Conservation (phyloP, 2,888 invertebrate genomes). For the Trypoxylon attenuatum region DNA sequence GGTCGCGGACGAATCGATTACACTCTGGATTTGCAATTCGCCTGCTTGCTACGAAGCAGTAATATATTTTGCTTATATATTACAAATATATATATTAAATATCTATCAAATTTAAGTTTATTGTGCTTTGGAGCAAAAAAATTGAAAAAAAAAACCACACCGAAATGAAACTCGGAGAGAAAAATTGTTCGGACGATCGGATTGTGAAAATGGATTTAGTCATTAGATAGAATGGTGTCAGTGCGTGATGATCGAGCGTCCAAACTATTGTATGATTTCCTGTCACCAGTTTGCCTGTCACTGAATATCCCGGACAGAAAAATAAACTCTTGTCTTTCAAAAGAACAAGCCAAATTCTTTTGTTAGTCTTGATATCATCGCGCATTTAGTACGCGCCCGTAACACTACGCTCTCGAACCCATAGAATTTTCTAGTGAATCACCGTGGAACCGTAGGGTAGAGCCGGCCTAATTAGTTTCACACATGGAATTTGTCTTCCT, state of each 20-base stretch:
- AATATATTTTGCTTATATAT: slow-evolving; percentile 17
- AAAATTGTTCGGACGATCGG: too few species aligned
- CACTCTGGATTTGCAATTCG: slow-evolving; percentile 11
- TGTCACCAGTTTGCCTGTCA: slow-evolving; percentile 36
- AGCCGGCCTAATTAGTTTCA: slow-evolving; percentile 58
- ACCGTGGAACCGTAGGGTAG: slow-evolving; percentile 13
- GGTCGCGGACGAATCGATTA: slow-evolving; percentile 7
- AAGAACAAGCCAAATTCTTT: slow-evolving; percentile 9
- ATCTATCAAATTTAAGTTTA: slow-evolving; percentile 4
- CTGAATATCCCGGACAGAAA: slow-evolving; percentile 22
- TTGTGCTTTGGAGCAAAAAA: neutral
- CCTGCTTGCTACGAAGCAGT: slow-evolving; percentile 20
- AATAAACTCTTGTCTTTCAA: slow-evolving; percentile 36
- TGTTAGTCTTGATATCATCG: neutral
- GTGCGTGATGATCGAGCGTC: neutral
- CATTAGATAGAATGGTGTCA: slow-evolving; percentile 2
- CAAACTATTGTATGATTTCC: slow-evolving; percentile 30
- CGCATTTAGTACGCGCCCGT: neutral
- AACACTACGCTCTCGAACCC: neutral
- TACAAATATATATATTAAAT: slow-evolving; percentile 14
- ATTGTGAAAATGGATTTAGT: slow-evolving; percentile 7
- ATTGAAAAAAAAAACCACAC: neutral
- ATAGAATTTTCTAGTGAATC: neutral
- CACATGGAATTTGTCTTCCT: slow-evolving; percentile 56
- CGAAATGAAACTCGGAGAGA: slow-evolving; percentile 1